phyloP scores from a whole-genome alignment of 2,113 vertebrate species.

The Chrysochloris asiatica region DNA sequence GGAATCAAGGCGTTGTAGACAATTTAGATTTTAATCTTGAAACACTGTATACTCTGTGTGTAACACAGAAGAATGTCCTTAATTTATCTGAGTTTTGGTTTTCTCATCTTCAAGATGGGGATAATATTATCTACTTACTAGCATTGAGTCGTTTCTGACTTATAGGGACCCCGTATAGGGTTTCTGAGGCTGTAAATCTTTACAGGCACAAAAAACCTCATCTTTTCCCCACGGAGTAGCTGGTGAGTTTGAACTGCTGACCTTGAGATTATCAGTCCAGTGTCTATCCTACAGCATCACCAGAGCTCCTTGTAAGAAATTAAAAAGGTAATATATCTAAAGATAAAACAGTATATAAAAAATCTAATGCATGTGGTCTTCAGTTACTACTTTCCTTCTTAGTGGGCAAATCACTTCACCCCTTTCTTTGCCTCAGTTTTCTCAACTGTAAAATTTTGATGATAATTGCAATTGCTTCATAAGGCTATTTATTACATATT shows the following conservation, averaged over 20 bases:
- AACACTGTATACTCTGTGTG: background rate
- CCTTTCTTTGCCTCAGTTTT: background rate
- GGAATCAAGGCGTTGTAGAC: background rate
- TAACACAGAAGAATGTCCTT: constrained; percentile 43
- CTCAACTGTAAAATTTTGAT: constrained; percentile 1
- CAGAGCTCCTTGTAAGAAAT: no score
- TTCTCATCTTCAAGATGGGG: background rate
- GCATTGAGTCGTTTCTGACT: no score
- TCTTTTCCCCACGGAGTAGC: no score
- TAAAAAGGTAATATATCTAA: background rate
- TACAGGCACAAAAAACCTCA: no score
- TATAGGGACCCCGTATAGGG: no score
- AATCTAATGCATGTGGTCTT: background rate
- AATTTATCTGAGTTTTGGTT: constrained; percentile 20
- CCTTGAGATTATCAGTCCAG: no score
- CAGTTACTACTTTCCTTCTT: constrained; percentile 10
- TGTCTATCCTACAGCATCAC: no score
- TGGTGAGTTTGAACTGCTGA: no score
- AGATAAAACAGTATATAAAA: constrained; percentile 33
- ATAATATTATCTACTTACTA: constrained; percentile 44
- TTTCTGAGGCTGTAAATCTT: no score
- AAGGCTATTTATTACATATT: no score
- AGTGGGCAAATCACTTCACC: background rate
- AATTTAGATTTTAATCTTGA: constrained; percentile 53
- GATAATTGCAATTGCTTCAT: constrained; percentile 13